A percentile compares a stretch with the other conserved stretches of the same genome.
phyloP scores from a whole-genome alignment of 1,140 invertebrate species.

The Drosophila takahashii region DNA sequence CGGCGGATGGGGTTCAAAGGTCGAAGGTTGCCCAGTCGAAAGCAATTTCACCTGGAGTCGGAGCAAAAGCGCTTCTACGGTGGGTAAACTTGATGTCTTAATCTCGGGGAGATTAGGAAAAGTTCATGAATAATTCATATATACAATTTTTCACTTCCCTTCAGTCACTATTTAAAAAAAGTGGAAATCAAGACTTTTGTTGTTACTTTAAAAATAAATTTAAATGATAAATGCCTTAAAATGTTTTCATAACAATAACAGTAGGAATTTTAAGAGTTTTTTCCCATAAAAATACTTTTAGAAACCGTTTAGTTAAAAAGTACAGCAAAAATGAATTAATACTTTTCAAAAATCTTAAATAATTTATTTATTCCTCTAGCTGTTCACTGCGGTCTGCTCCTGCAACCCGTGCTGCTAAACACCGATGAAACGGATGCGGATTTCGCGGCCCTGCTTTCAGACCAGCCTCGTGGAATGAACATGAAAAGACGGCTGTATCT shows the following conservation, averaged over 20 bases:
- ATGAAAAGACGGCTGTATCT: constrained; percentile 63
- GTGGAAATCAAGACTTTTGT: background rate
- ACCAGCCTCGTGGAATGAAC: constrained; percentile 45
- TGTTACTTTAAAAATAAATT: no score
- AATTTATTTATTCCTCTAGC: constrained; percentile 38
- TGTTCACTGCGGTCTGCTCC: constrained; percentile 54
- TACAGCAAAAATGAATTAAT: no score
- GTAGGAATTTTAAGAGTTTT: no score
- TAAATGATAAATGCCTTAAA: no score
- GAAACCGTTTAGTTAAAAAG: no score
- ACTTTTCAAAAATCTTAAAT: no score
- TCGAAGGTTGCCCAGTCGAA: constrained; percentile 54
- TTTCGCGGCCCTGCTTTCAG: constrained; percentile 55
- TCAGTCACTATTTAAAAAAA: no score
- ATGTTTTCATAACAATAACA: no score
- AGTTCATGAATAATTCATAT: background rate
- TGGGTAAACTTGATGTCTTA: constrained; percentile 7
- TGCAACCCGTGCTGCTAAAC: constrained; percentile 63
- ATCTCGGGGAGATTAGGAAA: background rate
- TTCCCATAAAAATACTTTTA: no score
- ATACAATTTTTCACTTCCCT: background rate
- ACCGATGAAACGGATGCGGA: constrained; percentile 67
- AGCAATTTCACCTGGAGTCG: constrained; percentile 55
- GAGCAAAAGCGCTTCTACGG: constrained; percentile 69
- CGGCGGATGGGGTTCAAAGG: constrained; percentile 36